Percentiles rank a stretch among this genome's conserved stretches.
Conservation (phyloP, 2,888 invertebrate species). For the Andrena hattorfiana region DNA sequence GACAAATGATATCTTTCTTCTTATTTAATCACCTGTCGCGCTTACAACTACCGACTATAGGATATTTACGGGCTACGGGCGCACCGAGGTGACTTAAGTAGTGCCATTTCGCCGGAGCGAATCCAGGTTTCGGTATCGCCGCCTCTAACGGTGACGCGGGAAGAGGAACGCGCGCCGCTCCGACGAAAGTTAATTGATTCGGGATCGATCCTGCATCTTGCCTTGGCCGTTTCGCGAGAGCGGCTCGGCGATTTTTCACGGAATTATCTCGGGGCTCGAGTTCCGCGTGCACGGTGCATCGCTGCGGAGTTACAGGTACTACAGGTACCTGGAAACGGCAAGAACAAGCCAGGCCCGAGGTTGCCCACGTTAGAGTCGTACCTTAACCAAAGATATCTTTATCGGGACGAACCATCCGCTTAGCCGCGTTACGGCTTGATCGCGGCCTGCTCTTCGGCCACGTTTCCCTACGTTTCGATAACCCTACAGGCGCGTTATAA, state of each 20-base stretch:
- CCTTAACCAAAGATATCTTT: slow-evolving; percentile 74
- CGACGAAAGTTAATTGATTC: slow-evolving; percentile 55
- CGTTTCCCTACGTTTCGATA: slow-evolving; percentile 72
- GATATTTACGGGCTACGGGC: slow-evolving; percentile 33
- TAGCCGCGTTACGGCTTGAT: slow-evolving; percentile 72
- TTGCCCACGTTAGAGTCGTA: slow-evolving; percentile 68
- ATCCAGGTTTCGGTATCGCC: slow-evolving; percentile 13
- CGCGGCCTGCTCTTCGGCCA: slow-evolving; percentile 60
- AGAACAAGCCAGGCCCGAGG: slow-evolving; percentile 54
- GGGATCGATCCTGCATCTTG: slow-evolving; percentile 49
- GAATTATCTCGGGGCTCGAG: slow-evolving; percentile 44
- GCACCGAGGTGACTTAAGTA: slow-evolving; percentile 15
- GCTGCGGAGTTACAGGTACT: slow-evolving; percentile 55
- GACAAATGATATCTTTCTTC: slow-evolving; percentile 58
- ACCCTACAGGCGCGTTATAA: slow-evolving; percentile 66
- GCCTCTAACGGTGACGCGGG: slow-evolving; percentile 22
- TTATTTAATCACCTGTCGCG: slow-evolving; percentile 65
- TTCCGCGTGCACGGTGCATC: slow-evolving; percentile 59
- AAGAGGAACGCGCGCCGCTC: neutral
- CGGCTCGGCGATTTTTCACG: slow-evolving; percentile 39
- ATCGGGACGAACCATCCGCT: slow-evolving; percentile 71
- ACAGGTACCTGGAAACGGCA: slow-evolving; percentile 59
- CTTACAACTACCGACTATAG: slow-evolving; percentile 41
- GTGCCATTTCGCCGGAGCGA: slow-evolving; percentile 24
- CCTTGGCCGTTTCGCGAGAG: slow-evolving; percentile 27